These are phyloP conservation scores for Andrena flavipes DNA, from an alignment of 2,888 invertebrate genomes.

Conservation along the genomic window DNA sequence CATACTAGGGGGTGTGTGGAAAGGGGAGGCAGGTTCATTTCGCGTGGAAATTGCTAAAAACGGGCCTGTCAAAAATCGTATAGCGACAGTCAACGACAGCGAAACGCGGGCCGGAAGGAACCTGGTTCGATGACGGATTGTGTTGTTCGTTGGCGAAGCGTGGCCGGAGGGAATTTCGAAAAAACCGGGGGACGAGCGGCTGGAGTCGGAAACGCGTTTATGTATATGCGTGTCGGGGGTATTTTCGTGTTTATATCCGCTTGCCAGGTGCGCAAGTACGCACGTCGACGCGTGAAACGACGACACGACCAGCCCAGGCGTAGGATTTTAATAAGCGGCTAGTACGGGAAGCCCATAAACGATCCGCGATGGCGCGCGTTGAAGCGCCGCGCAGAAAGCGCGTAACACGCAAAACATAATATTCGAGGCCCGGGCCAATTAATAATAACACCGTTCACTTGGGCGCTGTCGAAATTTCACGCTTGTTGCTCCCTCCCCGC, in stretches of 20 bases:
- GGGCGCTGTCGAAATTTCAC: constrained; percentile 30
- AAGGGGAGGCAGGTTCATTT: not conserved
- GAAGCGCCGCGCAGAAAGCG: constrained; percentile 11
- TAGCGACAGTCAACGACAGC: not conserved
- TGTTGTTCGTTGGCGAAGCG: not conserved
- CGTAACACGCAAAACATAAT: constrained; percentile 41
- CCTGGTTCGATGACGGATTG: constrained; percentile 4
- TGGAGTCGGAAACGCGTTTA: not conserved
- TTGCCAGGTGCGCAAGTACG: not conserved
- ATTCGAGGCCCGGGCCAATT: constrained; percentile 45
- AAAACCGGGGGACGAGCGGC: not conserved
- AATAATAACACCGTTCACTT: constrained; percentile 41
- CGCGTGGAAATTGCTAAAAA: constrained; percentile 3
- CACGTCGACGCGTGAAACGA: constrained; percentile 12
- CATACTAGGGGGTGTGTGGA: too few species aligned
- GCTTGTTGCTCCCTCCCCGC: not conserved
- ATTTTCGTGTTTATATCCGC: constrained; percentile 18
- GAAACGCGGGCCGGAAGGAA: constrained; percentile 6
- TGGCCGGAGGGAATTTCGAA: not conserved
- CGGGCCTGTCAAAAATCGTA: not conserved
- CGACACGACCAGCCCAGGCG: constrained; percentile 12
- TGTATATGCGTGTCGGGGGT: not conserved
- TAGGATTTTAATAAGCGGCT: constrained; percentile 54
- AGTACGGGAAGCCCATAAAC: constrained; percentile 4
- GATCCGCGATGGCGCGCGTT: constrained; percentile 2